phyloP scores from a whole-genome alignment of 2,797 vertebrate genomes.

The Nyctibius grandis region DNA sequence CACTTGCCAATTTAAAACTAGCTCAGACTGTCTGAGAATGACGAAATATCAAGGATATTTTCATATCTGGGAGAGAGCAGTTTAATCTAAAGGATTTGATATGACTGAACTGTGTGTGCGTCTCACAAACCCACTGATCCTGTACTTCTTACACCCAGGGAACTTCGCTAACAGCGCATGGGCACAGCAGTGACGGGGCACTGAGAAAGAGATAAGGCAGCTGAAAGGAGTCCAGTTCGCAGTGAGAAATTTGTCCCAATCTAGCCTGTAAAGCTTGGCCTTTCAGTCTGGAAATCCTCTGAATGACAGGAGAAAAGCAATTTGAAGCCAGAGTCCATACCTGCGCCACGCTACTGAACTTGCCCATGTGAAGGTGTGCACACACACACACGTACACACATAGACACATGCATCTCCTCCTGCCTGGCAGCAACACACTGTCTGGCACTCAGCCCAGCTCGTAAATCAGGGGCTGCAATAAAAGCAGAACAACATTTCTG shows the following conservation, averaged over 20 bases:
- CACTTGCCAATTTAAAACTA: background rate
- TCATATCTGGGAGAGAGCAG: too few species aligned
- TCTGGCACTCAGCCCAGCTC: background rate
- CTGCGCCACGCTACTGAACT: background rate
- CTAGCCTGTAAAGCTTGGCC: background rate
- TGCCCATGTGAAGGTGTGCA: rapidly evolving
- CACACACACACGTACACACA: background rate
- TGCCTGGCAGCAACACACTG: background rate
- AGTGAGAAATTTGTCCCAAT: background rate
- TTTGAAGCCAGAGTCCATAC: background rate
- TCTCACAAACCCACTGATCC: background rate
- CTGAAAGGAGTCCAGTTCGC: background rate
- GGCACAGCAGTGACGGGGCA: background rate
- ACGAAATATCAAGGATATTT: background rate
- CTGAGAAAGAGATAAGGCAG: background rate
- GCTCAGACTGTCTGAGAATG: background rate
- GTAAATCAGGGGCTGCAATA: background rate
- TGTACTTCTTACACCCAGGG: background rate
- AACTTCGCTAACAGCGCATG: rapidly evolving
- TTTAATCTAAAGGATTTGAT: background rate
- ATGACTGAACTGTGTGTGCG: background rate
- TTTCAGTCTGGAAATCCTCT: background rate
- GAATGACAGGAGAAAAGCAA: background rate
- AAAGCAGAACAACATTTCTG: background rate
- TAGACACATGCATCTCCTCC: background rate